phyloP scores from a whole-genome alignment of 2,888 invertebrate species.

The Apoda limacodes region DNA sequence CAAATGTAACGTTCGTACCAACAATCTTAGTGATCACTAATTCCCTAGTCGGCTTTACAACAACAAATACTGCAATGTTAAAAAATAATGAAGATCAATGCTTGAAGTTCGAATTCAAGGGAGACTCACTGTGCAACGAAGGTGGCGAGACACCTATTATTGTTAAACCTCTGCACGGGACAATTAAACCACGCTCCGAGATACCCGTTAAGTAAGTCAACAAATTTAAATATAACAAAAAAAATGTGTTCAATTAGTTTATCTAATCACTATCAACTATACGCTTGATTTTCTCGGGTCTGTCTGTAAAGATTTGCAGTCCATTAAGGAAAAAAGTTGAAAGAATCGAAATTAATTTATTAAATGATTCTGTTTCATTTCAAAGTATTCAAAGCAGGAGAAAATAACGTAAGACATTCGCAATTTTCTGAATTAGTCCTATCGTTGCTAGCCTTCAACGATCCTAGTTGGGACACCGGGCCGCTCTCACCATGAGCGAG shows the following conservation, averaged over 20 bases:
- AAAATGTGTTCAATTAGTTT: constrained; percentile 1
- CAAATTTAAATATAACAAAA: constrained; percentile 1
- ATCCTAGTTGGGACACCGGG: too few species aligned
- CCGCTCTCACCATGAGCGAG: too few species aligned
- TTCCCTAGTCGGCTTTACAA: constrained; percentile 69
- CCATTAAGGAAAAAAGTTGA: too few species aligned
- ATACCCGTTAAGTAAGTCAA: constrained; percentile 59
- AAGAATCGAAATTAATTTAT: too few species aligned
- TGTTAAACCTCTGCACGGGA: constrained; percentile 61
- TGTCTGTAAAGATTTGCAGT: too few species aligned
- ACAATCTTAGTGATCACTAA: constrained; percentile 71
- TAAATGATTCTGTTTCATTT: too few species aligned
- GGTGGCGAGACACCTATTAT: constrained; percentile 60
- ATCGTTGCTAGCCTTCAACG: too few species aligned
- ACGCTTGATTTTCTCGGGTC: too few species aligned
- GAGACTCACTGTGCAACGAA: constrained; percentile 66
- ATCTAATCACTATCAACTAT: too few species aligned
- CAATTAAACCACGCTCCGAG: constrained; percentile 53
- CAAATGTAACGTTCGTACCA: constrained; percentile 70
- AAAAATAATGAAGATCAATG: constrained; percentile 66
- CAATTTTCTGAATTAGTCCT: too few species aligned
- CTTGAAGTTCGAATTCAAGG: constrained; percentile 62
- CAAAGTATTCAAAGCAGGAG: too few species aligned
- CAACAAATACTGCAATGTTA: constrained; percentile 47
- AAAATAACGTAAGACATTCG: too few species aligned